Conservation (phyloP, 2,113 vertebrate genomes). For the Anguilla rostrata region DNA sequence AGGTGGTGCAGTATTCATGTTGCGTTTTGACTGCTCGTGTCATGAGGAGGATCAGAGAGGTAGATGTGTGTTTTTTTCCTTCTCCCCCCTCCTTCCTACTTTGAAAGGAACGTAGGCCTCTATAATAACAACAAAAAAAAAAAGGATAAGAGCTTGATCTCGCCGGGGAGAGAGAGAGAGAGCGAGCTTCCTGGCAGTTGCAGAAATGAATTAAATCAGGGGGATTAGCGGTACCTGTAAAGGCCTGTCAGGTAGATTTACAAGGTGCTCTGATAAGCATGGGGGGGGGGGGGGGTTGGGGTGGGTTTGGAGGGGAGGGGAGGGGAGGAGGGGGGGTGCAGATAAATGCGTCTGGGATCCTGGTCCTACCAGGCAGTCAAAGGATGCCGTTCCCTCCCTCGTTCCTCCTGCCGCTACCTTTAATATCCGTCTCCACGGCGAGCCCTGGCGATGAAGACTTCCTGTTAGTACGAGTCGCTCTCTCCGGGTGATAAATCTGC, state of each 20-base stretch:
- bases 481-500: slow-evolving; percentile 86
- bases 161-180: slow-evolving; percentile 45
- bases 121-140: slow-evolving; percentile 40
- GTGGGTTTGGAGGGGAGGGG: slow-evolving; percentile 23
- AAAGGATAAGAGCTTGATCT: slow-evolving; percentile 60
- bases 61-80: slow-evolving; percentile 33
- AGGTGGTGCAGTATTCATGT: slow-evolving; percentile 2
- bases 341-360: slow-evolving; percentile 55
- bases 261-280: slow-evolving; percentile 60
- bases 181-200: slow-evolving; percentile 56
- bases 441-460: slow-evolving; percentile 84
- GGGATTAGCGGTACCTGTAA: slow-evolving; percentile 75
- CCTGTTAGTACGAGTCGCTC: slow-evolving; percentile 88
- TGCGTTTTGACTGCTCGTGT: slow-evolving; percentile 24
- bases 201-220: slow-evolving; percentile 71
- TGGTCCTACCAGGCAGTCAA: slow-evolving; percentile 67
- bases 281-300: slow-evolving; percentile 25
- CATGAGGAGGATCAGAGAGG: slow-evolving; percentile 38
- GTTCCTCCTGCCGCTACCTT: slow-evolving; percentile 75
- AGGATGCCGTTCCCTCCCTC: slow-evolving; percentile 49
- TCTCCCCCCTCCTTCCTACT: slow-evolving; percentile 28
- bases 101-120: slow-evolving; percentile 34
- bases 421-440: slow-evolving; percentile 83
- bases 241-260: slow-evolving; percentile 72
- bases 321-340: slow-evolving; percentile 32